phyloP scores from a whole-genome alignment of 2,888 invertebrate species.

The Phyllotreta cruciferae region DNA sequence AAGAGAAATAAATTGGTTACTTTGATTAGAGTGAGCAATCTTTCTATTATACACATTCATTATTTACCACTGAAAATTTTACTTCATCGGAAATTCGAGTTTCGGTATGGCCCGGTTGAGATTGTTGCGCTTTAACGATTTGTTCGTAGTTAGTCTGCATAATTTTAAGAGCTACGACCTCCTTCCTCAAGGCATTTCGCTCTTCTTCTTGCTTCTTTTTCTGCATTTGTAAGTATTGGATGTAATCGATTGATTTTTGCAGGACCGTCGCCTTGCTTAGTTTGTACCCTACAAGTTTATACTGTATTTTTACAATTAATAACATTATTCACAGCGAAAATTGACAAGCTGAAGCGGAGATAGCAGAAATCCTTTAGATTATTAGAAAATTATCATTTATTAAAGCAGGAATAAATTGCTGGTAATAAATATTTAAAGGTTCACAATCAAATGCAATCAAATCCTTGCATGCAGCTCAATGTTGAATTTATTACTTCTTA shows the following conservation, averaged over 20 bases:
- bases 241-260: constrained; percentile 93
- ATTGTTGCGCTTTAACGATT: constrained; percentile 94
- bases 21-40: no score
- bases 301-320: background rate
- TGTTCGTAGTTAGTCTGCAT: constrained; percentile 96
- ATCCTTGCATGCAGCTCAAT: no score
- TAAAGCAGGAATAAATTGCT: no score
- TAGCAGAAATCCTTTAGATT: background rate
- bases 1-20: no score
- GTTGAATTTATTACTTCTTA: no score
- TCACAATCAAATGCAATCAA: background rate
- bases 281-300: constrained; percentile 71
- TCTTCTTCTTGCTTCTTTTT: constrained; percentile 96
- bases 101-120: constrained; percentile 86
- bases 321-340: constrained; percentile 1
- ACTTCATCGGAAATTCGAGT: constrained; percentile 92
- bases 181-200: constrained; percentile 85
- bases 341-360: background rate
- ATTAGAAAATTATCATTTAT: background rate
- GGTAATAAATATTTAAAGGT: no score
- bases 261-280: constrained; percentile 95
- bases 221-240: constrained; percentile 89
- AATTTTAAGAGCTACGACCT: constrained; percentile 91
- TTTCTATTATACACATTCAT: no score
- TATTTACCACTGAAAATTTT: constrained; percentile 95